Evolutionary conservation across 2,888 invertebrate species (phyloP), one percentile per base, ranked within the genome.

Genomic region (Chromoteleia sp.): DNA sequence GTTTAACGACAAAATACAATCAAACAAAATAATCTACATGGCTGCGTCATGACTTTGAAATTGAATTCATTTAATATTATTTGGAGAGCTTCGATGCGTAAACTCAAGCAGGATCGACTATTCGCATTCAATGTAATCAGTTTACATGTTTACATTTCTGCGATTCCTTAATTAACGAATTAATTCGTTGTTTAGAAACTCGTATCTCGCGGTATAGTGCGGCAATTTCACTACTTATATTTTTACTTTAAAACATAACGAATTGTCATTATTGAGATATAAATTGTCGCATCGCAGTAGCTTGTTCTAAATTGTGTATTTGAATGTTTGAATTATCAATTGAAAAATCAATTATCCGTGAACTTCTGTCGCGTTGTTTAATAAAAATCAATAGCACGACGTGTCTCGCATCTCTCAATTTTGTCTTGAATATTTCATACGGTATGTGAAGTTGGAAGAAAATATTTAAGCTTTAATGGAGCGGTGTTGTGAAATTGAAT

Each of bases 1-100:
- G 8, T 61, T 59, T 80, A 63, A 74, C 50, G 61, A 70, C 43
- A 52, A 59, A 70, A 68, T 52, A 61, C 61, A 68, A 52, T 58
- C 43, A 39, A 14, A 33, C 41, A 29, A 36, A 50, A 63, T 36
- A 59, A 59, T 14, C 41, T 10, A 15, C 43, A 67, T 52, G 56
- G 50, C 15, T 29, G 50, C 56, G 29, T 65, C 59, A 50, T 58
- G 58, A 52, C 52, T 76, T 50, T 15, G 48, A 29, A 45, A 75
- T 41, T 58, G 41, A 75, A 75, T 76, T 43, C 59, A 61, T 67
- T 59, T 33, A 52, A 67, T 50, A 65, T 58, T 39, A 15, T 14
- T 68, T 2, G 45, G 17, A 2, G 7, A 39, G 30, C 33, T 48
- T 8, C 36, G 14, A 15, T 19, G 21, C 10, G 12, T 48, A 45